Evolutionary conservation across 2,888 invertebrate species (phyloP).

Genomic region (Allophyes oxyacanthae): DNA sequence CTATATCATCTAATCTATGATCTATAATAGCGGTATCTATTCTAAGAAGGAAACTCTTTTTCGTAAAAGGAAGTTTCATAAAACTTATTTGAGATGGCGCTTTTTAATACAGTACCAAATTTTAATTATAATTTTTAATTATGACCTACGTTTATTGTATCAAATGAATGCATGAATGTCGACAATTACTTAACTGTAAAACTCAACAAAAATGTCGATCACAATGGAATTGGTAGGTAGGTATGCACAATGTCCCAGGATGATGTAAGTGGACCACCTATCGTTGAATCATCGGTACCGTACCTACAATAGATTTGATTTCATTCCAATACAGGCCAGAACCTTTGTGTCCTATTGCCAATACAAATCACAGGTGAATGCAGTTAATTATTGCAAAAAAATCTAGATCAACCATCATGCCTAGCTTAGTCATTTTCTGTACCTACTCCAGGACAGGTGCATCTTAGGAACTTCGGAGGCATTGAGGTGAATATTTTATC

Average conservation of each 20-base stretch:
- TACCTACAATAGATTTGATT: constrained; percentile 66
- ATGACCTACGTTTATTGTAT: too few relatives aligned
- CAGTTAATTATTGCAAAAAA: constrained; percentile 70
- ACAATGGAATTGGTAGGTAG: constrained; percentile 53
- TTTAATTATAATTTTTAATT: too few relatives aligned
- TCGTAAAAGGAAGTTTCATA: neutral
- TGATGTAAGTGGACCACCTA: constrained; percentile 72
- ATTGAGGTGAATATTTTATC: constrained; percentile 30
- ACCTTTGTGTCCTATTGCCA: constrained; percentile 61
- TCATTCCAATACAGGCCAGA: constrained; percentile 65
- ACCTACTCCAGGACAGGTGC: constrained; percentile 29
- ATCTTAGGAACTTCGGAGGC: neutral
- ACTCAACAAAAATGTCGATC: constrained; percentile 40
- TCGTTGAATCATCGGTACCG: constrained; percentile 70
- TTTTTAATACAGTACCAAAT: neutral
- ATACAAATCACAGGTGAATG: constrained; percentile 65
- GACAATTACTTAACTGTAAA: constrained; percentile 30
- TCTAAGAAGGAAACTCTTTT: neutral
- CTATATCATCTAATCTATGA: too few relatives aligned
- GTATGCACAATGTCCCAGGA: constrained; percentile 57
- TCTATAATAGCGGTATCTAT: neutral
- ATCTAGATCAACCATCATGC: constrained; percentile 40
- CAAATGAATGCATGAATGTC: neutral
- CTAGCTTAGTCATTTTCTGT: constrained; percentile 44
- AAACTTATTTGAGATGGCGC: neutral